Evolutionary conservation across 2,797 vertebrate genomes (phyloP), one percentile per base, ranked within the genome.

Genomic region (Phoxinus dragarum): DNA sequence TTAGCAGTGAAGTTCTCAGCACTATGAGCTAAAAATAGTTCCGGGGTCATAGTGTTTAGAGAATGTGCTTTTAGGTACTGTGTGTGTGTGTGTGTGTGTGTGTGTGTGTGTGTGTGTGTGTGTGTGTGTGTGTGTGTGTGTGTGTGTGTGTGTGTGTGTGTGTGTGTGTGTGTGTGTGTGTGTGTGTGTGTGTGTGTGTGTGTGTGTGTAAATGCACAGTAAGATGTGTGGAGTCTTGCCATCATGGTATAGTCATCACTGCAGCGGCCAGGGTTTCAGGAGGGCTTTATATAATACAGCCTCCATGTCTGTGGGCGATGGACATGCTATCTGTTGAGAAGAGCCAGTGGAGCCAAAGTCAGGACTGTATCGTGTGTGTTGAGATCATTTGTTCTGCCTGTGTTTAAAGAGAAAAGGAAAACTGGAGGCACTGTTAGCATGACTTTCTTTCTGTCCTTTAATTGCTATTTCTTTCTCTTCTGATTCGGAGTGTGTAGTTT

Each of bases 231-330:
- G 64, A 74, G 36, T 81, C 47, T 61, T 88, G 19, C 21, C 67
- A 40, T 68, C 71, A 40, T 84, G 0, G 16, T 66, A 42, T 67
- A 81, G 49, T 78, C 73, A 44, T 56, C 52, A 44, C 19, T 52
- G 44, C 44, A 75, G 56, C 23, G 49, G 71, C 38, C 69, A 74
- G 77, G n/a, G 66, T 61, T 75, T 85, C 61, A 71, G 54, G 59
- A 84, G 82, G 69, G 66, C 36, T 79, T 87, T 86, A 85, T 88
- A 54, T 87, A 89, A 87, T 54, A 76, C 87, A 84, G 49, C 66
- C 77, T 75, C 67, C 82, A 56, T 88, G 78, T 82, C 47, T 80
- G 85, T 89, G 88, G 88, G 88, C 78, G 81, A 81, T 14, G 66
- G 83, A 61, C 85, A 71, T 31, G 36, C 69, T 52, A 31, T 85